phyloP scores from a whole-genome alignment of 2,113 vertebrate genomes.

The Channa argus region DNA sequence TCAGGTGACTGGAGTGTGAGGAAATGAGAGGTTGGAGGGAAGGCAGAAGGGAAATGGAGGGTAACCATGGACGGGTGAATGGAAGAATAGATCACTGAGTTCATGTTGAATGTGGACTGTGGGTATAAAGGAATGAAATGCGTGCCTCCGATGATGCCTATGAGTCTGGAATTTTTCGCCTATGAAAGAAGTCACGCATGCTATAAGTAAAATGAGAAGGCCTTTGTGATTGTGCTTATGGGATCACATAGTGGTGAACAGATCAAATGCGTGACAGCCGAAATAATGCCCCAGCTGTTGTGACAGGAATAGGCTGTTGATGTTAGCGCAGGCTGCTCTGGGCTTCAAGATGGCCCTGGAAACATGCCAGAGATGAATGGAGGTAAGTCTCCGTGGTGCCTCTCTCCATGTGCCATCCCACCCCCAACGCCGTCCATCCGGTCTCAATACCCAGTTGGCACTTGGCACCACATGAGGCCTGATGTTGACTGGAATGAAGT shows the following conservation, averaged over 20 bases:
- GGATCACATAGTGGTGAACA: slow-evolving; percentile 21
- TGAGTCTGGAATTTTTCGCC: slow-evolving; percentile 47
- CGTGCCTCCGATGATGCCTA: slow-evolving; percentile 26
- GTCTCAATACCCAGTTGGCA: slow-evolving; percentile 58
- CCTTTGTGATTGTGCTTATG: slow-evolving; percentile 57
- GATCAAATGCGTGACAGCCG: slow-evolving; percentile 54
- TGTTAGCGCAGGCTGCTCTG: slow-evolving; percentile 56
- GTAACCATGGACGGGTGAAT: slow-evolving; percentile 12
- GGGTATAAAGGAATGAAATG: slow-evolving; percentile 50
- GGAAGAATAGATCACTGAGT: slow-evolving; percentile 24
- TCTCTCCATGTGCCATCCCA: slow-evolving; percentile 13
- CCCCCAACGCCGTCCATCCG: slow-evolving; percentile 16
- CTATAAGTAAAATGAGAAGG: slow-evolving; percentile 65
- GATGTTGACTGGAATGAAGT: slow-evolving; percentile 59
- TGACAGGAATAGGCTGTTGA: slow-evolving; percentile 56
- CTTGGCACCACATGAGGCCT: slow-evolving; percentile 59
- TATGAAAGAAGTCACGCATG: slow-evolving; percentile 47
- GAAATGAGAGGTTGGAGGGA: slow-evolving; percentile 22
- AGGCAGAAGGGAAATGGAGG: slow-evolving; percentile 1
- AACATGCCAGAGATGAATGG: slow-evolving; percentile 22
- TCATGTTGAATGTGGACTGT: slow-evolving; percentile 37
- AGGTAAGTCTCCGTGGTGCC: slow-evolving; percentile 32
- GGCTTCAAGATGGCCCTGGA: slow-evolving; percentile 25
- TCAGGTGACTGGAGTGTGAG: slow-evolving; percentile 69
- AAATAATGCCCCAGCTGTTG: slow-evolving; percentile 75